A percentile compares a stretch with the other conserved stretches of the same genome.
These are phyloP conservation scores for Altica lythri DNA, from an alignment of 2,888 invertebrate genomes.

Conservation along the genomic window DNA sequence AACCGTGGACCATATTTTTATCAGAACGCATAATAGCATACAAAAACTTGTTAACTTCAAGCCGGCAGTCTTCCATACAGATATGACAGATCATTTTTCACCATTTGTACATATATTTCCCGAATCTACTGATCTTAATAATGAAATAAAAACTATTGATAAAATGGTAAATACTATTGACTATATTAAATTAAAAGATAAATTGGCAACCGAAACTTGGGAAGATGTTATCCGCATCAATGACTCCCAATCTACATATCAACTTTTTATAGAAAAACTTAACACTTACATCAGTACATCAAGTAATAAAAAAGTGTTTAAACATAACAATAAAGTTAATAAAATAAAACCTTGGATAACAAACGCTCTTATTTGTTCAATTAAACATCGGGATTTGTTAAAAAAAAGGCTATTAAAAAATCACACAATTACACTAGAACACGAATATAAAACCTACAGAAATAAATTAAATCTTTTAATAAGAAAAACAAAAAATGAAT, in stretches of 20 bases:
- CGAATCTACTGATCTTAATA: no score
- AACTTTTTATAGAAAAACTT: no score
- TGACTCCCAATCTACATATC: conserved; percentile 3
- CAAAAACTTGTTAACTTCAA: neutral
- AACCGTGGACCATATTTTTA: neutral
- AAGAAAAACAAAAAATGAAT: conserved; percentile 18
- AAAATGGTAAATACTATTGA: neutral
- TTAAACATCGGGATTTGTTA: conserved; percentile 7
- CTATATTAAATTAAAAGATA: conserved; percentile 4
- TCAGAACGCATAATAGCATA: neutral
- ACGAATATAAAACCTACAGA: conserved; percentile 18
- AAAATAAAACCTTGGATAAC: conserved; percentile 24
- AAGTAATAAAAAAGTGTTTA: neutral
- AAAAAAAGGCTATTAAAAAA: conserved; percentile 17
- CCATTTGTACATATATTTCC: neutral
- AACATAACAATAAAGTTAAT: conserved; percentile 5
- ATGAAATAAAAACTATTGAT: neutral
- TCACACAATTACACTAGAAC: conserved; percentile 1
- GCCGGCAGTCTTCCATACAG: neutral
- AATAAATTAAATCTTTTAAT: conserved; percentile 20
- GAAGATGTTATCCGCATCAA: conserved; percentile 5
- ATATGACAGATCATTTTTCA: neutral
- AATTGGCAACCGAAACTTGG: conserved; percentile 6
- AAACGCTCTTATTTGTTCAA: conserved; percentile 15
- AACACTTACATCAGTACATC: conserved; percentile 3